phyloP scores from a whole-genome alignment of 2,888 invertebrate species.

The Oligia strigilis region DNA sequence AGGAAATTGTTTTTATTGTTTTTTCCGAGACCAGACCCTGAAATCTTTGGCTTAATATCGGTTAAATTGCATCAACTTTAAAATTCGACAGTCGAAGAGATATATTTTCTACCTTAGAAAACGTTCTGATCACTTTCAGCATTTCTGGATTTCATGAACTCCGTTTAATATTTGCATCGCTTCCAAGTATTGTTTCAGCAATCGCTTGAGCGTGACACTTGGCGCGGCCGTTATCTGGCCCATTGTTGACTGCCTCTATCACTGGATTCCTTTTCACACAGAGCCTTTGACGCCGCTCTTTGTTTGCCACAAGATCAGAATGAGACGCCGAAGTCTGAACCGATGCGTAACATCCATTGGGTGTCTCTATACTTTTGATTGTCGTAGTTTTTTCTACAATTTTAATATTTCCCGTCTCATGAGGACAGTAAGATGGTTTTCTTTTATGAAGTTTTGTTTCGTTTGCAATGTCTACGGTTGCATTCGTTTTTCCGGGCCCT shows the following conservation, averaged over 20 bases:
- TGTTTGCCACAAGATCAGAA: slow-evolving; percentile 89
- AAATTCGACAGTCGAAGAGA: neutral
- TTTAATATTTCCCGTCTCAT: slow-evolving; percentile 64
- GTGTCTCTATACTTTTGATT: slow-evolving; percentile 73
- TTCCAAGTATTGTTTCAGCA: slow-evolving; percentile 10
- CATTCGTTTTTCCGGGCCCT: slow-evolving; percentile 25
- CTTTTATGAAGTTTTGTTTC: slow-evolving; percentile 42
- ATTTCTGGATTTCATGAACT: neutral
- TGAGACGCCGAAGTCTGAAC: slow-evolving; percentile 84
- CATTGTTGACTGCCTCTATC: slow-evolving; percentile 90
- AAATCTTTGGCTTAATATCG: neutral
- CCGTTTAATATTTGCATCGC: slow-evolving; percentile 5
- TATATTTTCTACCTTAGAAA: neutral
- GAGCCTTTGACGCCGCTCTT: slow-evolving; percentile 88
- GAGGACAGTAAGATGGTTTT: slow-evolving; percentile 33
- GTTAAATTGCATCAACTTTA: neutral
- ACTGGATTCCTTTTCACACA: slow-evolving; percentile 89
- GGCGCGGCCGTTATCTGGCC: slow-evolving; percentile 80
- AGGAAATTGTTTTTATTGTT: neutral
- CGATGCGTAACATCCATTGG: slow-evolving; percentile 85
- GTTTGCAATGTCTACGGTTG: slow-evolving; percentile 27
- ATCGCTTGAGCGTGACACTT: slow-evolving; percentile 66
- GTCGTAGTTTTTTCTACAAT: slow-evolving; percentile 70
- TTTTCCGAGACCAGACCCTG: neutral
- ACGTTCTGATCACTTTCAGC: neutral